Conservation (phyloP, 2,113 vertebrate genomes). For the Petromus typicus region DNA sequence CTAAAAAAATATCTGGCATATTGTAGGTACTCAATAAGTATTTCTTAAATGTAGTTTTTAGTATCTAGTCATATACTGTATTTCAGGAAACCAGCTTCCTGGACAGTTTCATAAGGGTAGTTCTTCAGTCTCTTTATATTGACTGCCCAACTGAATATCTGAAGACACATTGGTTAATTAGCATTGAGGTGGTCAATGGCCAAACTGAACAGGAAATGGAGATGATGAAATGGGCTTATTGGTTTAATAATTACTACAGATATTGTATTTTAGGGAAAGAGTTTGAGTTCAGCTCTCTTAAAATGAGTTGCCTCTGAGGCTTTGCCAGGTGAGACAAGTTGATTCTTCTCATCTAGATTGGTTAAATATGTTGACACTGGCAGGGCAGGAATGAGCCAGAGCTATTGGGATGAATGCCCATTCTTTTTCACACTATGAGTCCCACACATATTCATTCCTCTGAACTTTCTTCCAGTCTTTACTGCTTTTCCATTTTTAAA, state of each 20-base stretch:
- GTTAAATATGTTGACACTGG: neutral
- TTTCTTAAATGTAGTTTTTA: neutral
- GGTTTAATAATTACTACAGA: neutral
- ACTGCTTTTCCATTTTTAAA: neutral
- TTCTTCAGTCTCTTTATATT: neutral
- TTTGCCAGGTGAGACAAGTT: neutral
- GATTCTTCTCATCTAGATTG: neutral
- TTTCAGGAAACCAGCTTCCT: neutral
- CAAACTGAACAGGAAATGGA: neutral
- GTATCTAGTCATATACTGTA: neutral
- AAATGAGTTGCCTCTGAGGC: neutral
- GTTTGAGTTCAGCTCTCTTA: conserved; percentile 3
- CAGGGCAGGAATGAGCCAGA: neutral
- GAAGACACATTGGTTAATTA: neutral
- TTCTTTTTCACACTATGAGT: neutral
- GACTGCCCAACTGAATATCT: neutral
- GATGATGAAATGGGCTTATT: neutral
- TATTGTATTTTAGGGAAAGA: neutral
- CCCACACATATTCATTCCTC: neutral
- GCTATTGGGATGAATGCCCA: neutral
- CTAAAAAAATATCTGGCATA: neutral
- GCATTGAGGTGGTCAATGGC: neutral
- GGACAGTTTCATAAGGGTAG: neutral
- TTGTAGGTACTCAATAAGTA: neutral
- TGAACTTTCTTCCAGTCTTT: conserved; percentile 13